Base-by-base conservation (phyloP, 2,113 vertebrate species). In the Martes martes region DNA sequence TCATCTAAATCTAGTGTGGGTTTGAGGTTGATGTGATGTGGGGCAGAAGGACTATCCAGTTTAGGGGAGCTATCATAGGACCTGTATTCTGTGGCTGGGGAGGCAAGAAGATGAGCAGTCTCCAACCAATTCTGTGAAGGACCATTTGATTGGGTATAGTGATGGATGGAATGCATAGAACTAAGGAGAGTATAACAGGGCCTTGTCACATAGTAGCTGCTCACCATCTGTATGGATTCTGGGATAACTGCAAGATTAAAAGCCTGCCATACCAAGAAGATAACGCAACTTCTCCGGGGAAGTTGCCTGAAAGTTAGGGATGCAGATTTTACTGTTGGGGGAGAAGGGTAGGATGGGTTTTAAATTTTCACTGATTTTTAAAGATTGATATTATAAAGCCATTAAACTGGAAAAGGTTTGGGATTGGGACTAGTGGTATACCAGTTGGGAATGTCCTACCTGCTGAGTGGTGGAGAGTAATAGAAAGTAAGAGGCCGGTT, bases 231-330 rank as follows among this genome's bases (percentile, higher is more conserved):
- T 13, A 71, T 55, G 90, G 76, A 65, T 36, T 88, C 33, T 94
- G 47, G 84, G 67, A 39, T 91, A 89, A 91, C 39, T 88, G 36
- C 21, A 82, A 94, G 33, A 79, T 67, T 91, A 88, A 81, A 97
- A 89, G 26, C 33, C 50, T 96, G 7, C 11, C 33, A 8, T 89
- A 39, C 24, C 11, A 82, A 87, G 71, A 82, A 83, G 23, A 71
- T 47, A 39, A 39, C 0, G 11, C 33, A 13, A 1, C 13, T 81
- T 95, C 28, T 42, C 16, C 26, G 42, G 63, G 16, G 4, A 82
- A 67, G n/a, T 85, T 92, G 18, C 67, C 73, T 81, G 14, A 23
- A 80, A 59, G 6, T 92, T 90, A 89, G 39, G 84, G 67, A n/a
- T 83, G 42, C 31, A 65, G 15, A 13, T 83, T 93, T 96, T 90